Conservation (phyloP, 2,888 invertebrate species). For the Drosophila monieri region DNA sequence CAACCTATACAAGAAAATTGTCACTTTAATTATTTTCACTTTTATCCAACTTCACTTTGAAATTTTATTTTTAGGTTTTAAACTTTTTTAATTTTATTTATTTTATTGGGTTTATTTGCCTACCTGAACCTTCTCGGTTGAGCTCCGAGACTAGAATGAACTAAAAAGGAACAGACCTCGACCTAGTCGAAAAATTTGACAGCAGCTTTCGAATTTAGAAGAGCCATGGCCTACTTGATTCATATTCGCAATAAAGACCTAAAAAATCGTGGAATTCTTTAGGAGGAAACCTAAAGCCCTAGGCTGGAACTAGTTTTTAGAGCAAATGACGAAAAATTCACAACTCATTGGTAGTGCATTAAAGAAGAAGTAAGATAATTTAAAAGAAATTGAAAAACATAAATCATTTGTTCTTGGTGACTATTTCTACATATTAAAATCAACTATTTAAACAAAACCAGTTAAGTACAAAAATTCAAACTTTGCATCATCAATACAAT, state of each 20-base stretch:
- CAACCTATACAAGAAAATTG: neutral
- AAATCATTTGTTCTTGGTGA: no score
- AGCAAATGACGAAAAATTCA: no score
- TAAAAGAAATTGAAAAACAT: no score
- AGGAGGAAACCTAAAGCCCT: no score
- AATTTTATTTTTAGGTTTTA: neutral
- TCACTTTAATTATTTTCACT: neutral
- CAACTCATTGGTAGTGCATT: no score
- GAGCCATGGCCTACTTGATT: neutral
- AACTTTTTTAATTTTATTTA: neutral
- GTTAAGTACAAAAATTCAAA: constrained; percentile 14
- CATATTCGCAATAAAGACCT: no score
- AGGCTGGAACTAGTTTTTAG: no score
- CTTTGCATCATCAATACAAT: constrained; percentile 14
- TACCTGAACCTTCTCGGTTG: neutral
- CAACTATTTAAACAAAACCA: neutral
- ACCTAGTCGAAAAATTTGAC: neutral
- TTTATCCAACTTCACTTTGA: neutral
- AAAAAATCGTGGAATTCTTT: no score
- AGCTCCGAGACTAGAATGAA: constrained; percentile 1
- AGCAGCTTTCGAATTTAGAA: neutral
- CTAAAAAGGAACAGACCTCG: neutral
- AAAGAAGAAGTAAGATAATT: no score
- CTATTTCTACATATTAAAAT: neutral
- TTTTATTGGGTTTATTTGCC: neutral